phyloP scores from a whole-genome alignment of 2,113 vertebrate genomes.

The Crypturellus undulatus region DNA sequence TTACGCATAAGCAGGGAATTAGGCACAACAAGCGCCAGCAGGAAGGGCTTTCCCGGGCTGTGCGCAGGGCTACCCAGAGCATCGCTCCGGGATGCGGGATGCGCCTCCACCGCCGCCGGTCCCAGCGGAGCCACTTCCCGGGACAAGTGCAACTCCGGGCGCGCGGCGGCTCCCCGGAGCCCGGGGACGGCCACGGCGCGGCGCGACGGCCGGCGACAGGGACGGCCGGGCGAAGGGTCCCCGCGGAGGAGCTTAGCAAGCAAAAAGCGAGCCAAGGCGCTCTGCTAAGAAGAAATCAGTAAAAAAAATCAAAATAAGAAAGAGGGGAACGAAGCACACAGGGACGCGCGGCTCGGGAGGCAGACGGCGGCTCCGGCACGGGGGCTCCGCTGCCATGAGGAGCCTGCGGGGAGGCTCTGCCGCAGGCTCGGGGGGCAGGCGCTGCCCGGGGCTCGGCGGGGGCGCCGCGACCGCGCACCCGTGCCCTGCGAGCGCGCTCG shows the following conservation, averaged over 20 bases:
- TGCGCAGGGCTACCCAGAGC: background rate
- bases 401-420: no score
- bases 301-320: no score
- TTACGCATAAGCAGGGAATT: background rate
- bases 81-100: background rate
- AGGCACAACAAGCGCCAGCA: background rate
- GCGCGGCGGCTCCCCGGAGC: background rate
- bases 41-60: background rate
- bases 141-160: background rate
- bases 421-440: no score
- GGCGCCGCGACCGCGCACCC: no score
- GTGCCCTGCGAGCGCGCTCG: no score
- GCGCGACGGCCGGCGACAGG: background rate
- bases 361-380: constrained; percentile 42
- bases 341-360: background rate
- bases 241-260: constrained; percentile 43
- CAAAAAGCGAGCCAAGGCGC: constrained; percentile 27
- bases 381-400: no score
- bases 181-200: background rate
- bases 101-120: background rate
- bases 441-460: no score
- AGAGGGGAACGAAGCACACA: no score
- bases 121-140: background rate
- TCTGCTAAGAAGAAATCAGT: background rate
- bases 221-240: background rate